Evolutionary conservation across 2,113 vertebrate species (phyloP).

Genomic region (Neolamprologus tretocephalus): DNA sequence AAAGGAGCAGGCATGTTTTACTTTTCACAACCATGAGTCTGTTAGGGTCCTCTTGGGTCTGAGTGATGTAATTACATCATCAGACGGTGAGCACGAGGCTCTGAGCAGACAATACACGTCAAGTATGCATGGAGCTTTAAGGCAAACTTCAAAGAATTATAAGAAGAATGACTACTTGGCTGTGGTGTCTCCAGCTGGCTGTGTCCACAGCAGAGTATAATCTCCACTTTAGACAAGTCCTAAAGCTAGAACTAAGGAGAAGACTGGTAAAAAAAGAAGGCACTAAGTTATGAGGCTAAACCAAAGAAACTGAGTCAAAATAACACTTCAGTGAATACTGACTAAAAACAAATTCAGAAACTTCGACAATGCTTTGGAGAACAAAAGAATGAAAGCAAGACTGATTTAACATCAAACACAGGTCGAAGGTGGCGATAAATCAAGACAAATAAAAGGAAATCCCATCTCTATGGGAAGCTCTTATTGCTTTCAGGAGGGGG

Average conservation of each 20-base stretch:
- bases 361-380: not conserved
- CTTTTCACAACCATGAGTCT: not conserved
- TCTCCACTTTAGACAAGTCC: not conserved
- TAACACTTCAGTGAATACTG: not conserved
- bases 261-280: not conserved
- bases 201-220: not conserved
- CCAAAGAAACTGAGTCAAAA: not conserved
- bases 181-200: not conserved
- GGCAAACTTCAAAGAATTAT: not conserved
- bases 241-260: not conserved
- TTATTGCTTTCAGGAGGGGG: not conserved
- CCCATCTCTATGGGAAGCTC: not conserved
- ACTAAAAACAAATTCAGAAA: not conserved
- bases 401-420: conserved; percentile 1
- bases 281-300: not conserved
- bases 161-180: not conserved
- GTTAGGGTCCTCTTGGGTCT: not conserved
- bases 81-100: not conserved
- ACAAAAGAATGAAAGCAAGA: not conserved
- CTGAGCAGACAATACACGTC: not conserved
- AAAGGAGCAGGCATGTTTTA: not conserved
- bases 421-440: not conserved
- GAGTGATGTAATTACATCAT: not conserved
- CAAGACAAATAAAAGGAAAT: conserved; percentile 3
- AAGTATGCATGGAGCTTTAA: not conserved